Evolutionary conservation across 2,888 invertebrate species (phyloP).

Genomic region (Cataglyphis altisquamis): DNA sequence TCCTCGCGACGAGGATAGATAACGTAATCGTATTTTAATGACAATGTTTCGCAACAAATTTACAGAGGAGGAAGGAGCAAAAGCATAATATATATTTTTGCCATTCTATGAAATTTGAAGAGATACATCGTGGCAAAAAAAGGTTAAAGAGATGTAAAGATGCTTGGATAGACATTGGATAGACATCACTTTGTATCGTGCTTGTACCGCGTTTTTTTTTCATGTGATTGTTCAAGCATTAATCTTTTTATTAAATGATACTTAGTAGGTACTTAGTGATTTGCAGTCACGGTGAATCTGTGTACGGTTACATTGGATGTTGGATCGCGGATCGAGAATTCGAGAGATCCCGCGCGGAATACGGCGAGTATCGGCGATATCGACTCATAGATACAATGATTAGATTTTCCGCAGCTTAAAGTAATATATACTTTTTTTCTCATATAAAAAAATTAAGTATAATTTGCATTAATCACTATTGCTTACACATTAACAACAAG

Average conservation of each 20-base stretch:
- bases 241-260: slow-evolving; percentile 63
- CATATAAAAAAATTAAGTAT: neutral
- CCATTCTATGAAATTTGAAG: neutral
- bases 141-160: slow-evolving; percentile 54
- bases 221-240: slow-evolving; percentile 81
- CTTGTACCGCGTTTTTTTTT: slow-evolving; percentile 26
- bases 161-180: slow-evolving; percentile 27
- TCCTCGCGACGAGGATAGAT: neutral
- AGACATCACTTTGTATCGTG: slow-evolving; percentile 32
- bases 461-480: slow-evolving; percentile 5
- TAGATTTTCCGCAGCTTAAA: neutral
- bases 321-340: slow-evolving; percentile 10
- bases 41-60: slow-evolving; percentile 24
- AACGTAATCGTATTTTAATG: slow-evolving; percentile 12
- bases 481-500: neutral
- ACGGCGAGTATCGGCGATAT: slow-evolving; percentile 29
- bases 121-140: slow-evolving; percentile 3
- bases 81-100: neutral
- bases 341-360: neutral
- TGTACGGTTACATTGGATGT: neutral
- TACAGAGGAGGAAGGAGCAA: neutral
- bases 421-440: neutral
- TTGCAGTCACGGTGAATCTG: slow-evolving; percentile 2
- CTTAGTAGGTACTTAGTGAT: slow-evolving; percentile 38
- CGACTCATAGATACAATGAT: slow-evolving; percentile 8